These are phyloP conservation scores for Drosophila lini DNA, from an alignment of 1,140 invertebrate species.

Conservation along the genomic window DNA sequence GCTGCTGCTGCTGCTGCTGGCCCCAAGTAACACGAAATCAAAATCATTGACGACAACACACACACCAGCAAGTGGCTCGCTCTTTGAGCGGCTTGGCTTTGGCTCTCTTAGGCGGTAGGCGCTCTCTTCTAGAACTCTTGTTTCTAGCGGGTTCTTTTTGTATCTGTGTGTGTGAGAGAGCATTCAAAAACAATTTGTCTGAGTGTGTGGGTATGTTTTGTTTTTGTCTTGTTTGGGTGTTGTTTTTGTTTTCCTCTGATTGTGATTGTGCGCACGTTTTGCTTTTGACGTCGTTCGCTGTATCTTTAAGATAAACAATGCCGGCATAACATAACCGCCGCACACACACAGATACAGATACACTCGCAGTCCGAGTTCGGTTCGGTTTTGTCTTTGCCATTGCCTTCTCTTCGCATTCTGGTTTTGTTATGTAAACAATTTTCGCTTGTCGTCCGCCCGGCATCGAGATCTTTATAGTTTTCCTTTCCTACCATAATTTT, in stretches of 20 bases:
- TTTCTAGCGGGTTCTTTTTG: conserved; percentile 6
- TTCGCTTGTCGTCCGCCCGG: conserved; percentile 50
- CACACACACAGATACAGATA: conserved; percentile 3
- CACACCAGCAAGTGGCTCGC: background rate
- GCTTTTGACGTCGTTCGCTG: conserved; percentile 66
- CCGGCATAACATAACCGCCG: conserved; percentile 68
- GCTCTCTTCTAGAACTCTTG: conserved; percentile 51
- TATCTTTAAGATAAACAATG: conserved; percentile 82
- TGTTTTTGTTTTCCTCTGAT: conserved; percentile 27
- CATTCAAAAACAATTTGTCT: conserved; percentile 5
- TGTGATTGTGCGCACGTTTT: conserved; percentile 70
- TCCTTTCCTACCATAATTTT: conserved; percentile 51
- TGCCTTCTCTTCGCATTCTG: conserved; percentile 50
- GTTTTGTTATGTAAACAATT: conserved; percentile 82
- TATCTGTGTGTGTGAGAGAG: conserved; percentile 1
- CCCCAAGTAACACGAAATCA: conserved; percentile 76
- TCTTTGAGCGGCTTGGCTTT: conserved; percentile 21
- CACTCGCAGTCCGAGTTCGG: conserved; percentile 8
- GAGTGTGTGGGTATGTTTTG: background rate
- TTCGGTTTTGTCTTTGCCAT: conserved; percentile 16
- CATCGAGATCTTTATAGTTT: conserved; percentile 45
- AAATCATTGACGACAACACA: conserved; percentile 60
- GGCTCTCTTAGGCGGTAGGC: conserved; percentile 9
- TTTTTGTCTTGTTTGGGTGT: conserved; percentile 41
- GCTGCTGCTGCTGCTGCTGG: conserved; percentile 46